These are phyloP conservation scores for Acrobasis repandana DNA, from an alignment of 2,888 invertebrate species.

Conservation along the genomic window DNA sequence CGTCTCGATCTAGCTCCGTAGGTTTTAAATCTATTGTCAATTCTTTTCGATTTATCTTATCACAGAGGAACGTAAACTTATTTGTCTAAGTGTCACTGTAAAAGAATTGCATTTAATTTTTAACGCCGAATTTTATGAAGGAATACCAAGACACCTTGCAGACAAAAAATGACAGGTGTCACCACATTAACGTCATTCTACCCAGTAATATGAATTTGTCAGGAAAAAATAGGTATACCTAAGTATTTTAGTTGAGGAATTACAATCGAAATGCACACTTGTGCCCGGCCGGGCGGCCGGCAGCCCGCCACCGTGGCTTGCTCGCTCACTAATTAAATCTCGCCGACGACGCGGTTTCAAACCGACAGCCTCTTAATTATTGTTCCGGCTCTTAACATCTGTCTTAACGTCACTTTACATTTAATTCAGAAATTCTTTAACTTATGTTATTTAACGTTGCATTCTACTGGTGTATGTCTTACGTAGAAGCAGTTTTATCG, in stretches of 20 bases:
- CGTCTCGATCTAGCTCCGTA: too few relatives aligned
- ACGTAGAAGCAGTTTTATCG: background rate
- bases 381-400: conserved; percentile 80
- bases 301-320: conserved; percentile 49
- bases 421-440: conserved; percentile 70
- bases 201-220: background rate
- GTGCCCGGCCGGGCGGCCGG: conserved; percentile 34
- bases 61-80: too few relatives aligned
- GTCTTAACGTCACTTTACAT: conserved; percentile 78
- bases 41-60: too few relatives aligned
- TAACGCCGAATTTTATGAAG: too few relatives aligned
- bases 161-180: background rate
- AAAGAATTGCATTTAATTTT: too few relatives aligned
- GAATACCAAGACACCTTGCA: too few relatives aligned
- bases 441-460: conserved; percentile 51
- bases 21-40: too few relatives aligned
- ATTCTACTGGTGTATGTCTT: conserved; percentile 35
- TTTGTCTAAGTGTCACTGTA: too few relatives aligned
- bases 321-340: conserved; percentile 81
- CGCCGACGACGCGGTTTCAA: conserved; percentile 74
- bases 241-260: background rate
- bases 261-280: conserved; percentile 2
- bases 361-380: conserved; percentile 81
- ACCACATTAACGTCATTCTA: background rate
- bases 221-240: background rate